phyloP scores from a whole-genome alignment of 2,797 vertebrate species.

The Cygnus olor region DNA sequence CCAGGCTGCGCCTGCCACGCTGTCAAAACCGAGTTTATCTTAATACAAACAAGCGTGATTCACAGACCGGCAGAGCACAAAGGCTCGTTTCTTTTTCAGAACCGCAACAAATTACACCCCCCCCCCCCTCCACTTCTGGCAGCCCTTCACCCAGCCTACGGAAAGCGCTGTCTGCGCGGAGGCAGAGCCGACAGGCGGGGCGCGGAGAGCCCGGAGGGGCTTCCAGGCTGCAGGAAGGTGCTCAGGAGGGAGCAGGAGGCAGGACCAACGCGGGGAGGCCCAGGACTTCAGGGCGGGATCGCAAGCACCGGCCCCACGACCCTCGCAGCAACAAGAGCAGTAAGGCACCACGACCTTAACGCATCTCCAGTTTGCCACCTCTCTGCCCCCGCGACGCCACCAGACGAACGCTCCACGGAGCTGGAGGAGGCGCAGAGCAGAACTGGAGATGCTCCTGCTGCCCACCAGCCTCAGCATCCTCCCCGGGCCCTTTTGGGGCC shows the following conservation, averaged over 20 bases:
- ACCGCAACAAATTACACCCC: neutral
- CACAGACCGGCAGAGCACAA: neutral
- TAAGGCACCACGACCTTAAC: fast-evolving
- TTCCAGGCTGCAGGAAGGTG: neutral
- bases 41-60: neutral
- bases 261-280: neutral
- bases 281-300: neutral
- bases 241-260: neutral
- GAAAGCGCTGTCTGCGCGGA: neutral
- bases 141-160: neutral
- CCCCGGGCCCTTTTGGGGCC: neutral
- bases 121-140: neutral
- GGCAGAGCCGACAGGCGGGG: too few species aligned
- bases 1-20: neutral
- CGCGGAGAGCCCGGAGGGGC: neutral
- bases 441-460: neutral
- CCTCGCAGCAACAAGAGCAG: too few species aligned
- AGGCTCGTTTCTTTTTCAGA: neutral
- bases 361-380: neutral
- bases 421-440: neutral
- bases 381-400: fast-evolving
- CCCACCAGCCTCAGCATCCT: neutral
- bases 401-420: neutral
- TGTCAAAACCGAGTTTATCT: neutral
- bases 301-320: neutral